phyloP scores from a whole-genome alignment of 1,140 invertebrate species.

The Druon quercuslanigerum region DNA sequence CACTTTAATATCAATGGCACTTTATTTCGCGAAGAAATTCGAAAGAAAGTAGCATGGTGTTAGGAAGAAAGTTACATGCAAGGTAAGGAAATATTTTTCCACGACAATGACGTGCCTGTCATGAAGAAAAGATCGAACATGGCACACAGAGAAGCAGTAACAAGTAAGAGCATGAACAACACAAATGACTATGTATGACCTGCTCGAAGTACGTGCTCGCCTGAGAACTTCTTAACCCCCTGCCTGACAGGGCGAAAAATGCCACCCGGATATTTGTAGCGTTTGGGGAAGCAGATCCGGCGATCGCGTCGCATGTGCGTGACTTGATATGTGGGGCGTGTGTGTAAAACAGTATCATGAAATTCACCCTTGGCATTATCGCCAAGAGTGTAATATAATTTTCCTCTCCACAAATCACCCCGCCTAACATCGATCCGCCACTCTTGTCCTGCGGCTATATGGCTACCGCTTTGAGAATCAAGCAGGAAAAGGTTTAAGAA shows the following conservation, averaged over 20 bases:
- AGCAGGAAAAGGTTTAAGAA: constrained; percentile 35
- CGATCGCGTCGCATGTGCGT: constrained; percentile 13
- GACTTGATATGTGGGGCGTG: constrained; percentile 32
- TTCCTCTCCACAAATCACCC: constrained; percentile 48
- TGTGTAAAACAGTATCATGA: constrained; percentile 47
- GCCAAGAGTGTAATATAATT: constrained; percentile 49
- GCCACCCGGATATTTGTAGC: background rate
- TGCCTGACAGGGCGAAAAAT: constrained; percentile 4
- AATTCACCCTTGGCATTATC: constrained; percentile 42
- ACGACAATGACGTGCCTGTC: background rate
- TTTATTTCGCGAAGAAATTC: background rate
- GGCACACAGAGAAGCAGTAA: background rate
- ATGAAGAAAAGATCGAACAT: background rate
- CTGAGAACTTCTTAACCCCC: background rate
- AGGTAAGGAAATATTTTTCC: constrained; percentile 14
- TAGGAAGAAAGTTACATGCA: background rate
- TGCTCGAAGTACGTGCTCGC: background rate
- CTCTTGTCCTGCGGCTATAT: constrained; percentile 24
- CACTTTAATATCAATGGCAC: background rate
- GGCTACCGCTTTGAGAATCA: constrained; percentile 23
- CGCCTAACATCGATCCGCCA: constrained; percentile 8
- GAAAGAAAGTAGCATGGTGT: background rate
- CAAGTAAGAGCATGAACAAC: background rate
- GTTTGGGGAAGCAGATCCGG: background rate
- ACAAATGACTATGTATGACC: constrained; percentile 27